Percentiles rank a stretch among this genome's conserved stretches.
Conservation (phyloP, 2,113 vertebrate genomes). For the Phalacrocorax brasilianus region DNA sequence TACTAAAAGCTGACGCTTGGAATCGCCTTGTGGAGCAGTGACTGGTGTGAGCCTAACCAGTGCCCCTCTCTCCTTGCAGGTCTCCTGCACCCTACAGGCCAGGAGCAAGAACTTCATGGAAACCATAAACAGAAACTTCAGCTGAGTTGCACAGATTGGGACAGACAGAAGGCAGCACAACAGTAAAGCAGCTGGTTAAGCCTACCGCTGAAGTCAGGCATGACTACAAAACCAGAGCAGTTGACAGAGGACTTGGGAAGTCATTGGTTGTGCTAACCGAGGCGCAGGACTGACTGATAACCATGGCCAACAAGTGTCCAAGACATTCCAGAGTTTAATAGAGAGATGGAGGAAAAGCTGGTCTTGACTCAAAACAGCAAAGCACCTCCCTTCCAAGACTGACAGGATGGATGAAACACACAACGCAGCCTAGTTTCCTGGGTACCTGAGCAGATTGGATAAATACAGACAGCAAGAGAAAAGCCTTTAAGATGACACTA, state of each 20-base stretch:
- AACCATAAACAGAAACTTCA: neutral
- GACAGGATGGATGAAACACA: neutral
- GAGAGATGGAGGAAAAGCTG: neutral
- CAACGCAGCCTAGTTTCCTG: accelerated
- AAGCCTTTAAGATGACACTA: neutral
- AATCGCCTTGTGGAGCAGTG: neutral
- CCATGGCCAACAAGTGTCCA: neutral
- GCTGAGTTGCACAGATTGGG: accelerated
- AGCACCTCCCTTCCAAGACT: neutral
- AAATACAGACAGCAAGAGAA: neutral
- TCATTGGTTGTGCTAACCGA: accelerated
- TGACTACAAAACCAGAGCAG: neutral
- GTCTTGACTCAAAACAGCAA: neutral
- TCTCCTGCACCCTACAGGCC: accelerated
- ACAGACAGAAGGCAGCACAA: neutral
- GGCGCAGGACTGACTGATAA: neutral
- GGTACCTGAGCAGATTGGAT: neutral
- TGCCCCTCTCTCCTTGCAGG: neutral
- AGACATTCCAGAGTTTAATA: neutral
- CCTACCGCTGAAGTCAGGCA: neutral
- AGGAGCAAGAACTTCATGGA: neutral
- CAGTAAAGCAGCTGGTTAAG: neutral
- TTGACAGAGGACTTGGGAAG: neutral
- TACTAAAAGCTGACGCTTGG: neutral
- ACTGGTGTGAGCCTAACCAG: neutral